phyloP scores from a whole-genome alignment of 2,888 invertebrate genomes.

The Lomographa bimaculata region DNA sequence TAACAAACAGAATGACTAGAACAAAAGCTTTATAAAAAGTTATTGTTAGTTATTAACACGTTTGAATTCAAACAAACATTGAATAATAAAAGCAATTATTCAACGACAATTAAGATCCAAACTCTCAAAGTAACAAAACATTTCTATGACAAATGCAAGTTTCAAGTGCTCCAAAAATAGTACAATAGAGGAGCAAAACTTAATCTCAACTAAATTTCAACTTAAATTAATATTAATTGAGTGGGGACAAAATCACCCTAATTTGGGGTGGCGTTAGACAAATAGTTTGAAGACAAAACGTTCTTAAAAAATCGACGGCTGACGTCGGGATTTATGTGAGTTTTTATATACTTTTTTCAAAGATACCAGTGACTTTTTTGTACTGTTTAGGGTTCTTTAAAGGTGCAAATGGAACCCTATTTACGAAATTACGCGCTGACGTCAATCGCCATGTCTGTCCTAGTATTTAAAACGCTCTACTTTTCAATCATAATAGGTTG shows the following conservation, averaged over 20 bases:
- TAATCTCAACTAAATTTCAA: constrained; percentile 64
- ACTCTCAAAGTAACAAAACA: constrained; percentile 50
- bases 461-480: too few species aligned
- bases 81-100: constrained; percentile 37
- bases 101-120: constrained; percentile 59
- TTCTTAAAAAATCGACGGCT: constrained; percentile 58
- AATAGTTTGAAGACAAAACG: constrained; percentile 62
- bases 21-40: too few species aligned
- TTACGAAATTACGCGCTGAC: too few species aligned
- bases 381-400: too few species aligned
- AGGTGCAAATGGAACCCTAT: too few species aligned
- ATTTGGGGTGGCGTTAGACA: constrained; percentile 42
- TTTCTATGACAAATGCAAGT: constrained; percentile 60
- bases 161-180: constrained; percentile 62
- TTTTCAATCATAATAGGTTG: too few species aligned
- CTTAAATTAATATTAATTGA: constrained; percentile 54
- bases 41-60: too few species aligned
- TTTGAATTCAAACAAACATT: constrained; percentile 14
- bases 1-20: too few species aligned
- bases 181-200: constrained; percentile 32
- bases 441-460: too few species aligned
- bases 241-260: constrained; percentile 50
- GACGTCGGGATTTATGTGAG: constrained; percentile 62
- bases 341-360: constrained; percentile 44
- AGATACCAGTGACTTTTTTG: constrained; percentile 5